Base-by-base conservation (phyloP, 2,113 vertebrate genomes). In the Ranitomeya variabilis region DNA sequence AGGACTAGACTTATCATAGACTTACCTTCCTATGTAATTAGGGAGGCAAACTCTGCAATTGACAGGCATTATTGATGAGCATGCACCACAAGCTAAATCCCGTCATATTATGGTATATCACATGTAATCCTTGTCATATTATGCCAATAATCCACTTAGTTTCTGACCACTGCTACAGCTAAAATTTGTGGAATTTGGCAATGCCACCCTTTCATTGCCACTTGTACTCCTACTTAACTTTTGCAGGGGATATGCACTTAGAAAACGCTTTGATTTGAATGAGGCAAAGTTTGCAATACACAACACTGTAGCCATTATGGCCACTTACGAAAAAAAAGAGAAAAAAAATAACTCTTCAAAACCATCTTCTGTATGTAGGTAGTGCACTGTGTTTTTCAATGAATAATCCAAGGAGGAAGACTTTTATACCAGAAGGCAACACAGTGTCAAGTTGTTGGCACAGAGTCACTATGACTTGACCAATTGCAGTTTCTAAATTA, bases 71-170 rank as follows among this genome's bases (percentile, higher is more conserved):
- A 62, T 86, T 77, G 55, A 77, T 76, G 71, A 86, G 51, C 64
- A 86, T 62, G 85, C 71, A 77, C 18, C 73, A 86, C 57, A 6
- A 52, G 52, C 71, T 77, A 60, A 86, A 86, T 52, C 82, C 64
- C 55, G 31, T 84, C 82, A 84, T 62, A 86, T 78, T 88, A 88
- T 83, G 54, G 80, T n/a, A 67, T 66, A 88, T 88, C 57, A 84
- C 73, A 3, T n/a, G 19, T 84, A 83, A 88, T 67, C 59, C 69
- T 78, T 88, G 37, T 64, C 69, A 88, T 77, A 83, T 64, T 73
- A 83, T 52, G 21, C 57, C 57, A 62, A 78, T 83, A 88, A 88
- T 88, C 80, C 59, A 77, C 71, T 83, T 78, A 88, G 21, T 74
- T 60, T 83, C 59, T 71, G 55, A 88, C 59, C 81, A 66, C 13